Conservation (phyloP, 2,888 invertebrate genomes). For the Tenthredo scrophulariae region DNA sequence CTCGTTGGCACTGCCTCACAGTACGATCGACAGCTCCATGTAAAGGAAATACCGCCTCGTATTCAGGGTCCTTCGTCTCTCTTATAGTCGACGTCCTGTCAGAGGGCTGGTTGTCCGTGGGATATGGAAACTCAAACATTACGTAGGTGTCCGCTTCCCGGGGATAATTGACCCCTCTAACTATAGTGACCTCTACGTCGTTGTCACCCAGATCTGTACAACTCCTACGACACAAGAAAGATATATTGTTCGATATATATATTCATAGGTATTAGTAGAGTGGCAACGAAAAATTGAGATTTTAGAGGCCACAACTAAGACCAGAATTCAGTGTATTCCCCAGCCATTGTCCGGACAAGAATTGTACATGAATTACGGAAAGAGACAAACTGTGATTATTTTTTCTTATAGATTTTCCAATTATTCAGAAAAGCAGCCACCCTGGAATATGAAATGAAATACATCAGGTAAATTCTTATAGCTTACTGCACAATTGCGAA, state of each 20-base stretch:
- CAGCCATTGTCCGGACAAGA: background rate
- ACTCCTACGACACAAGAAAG: slow-evolving; percentile 78
- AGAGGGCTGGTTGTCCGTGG: slow-evolving; percentile 87
- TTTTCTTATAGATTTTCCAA: background rate
- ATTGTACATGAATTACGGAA: background rate
- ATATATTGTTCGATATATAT: background rate
- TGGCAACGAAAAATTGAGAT: slow-evolving; percentile 2
- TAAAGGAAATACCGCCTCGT: slow-evolving; percentile 85
- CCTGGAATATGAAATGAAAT: background rate
- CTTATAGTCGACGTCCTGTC: slow-evolving; percentile 90
- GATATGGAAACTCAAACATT: slow-evolving; percentile 95
- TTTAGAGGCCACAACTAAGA: background rate
- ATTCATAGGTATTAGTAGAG: background rate
- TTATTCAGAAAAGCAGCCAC: background rate
- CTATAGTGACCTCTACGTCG: slow-evolving; percentile 91
- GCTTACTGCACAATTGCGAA: slow-evolving; percentile 93
- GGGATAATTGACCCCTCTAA: slow-evolving; percentile 93
- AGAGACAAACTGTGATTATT: background rate
- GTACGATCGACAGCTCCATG: slow-evolving; percentile 89
- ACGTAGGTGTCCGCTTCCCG: slow-evolving; percentile 96
- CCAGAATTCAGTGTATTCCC: background rate
- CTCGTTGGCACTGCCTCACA: slow-evolving; percentile 89
- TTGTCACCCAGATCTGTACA: slow-evolving; percentile 96
- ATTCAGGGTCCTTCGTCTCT: slow-evolving; percentile 94
- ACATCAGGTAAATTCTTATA: background rate